Percentiles rank a stretch among this genome's conserved stretches.
phyloP scores from a whole-genome alignment of 2,797 vertebrate genomes.

The Epinephelus awoara region DNA sequence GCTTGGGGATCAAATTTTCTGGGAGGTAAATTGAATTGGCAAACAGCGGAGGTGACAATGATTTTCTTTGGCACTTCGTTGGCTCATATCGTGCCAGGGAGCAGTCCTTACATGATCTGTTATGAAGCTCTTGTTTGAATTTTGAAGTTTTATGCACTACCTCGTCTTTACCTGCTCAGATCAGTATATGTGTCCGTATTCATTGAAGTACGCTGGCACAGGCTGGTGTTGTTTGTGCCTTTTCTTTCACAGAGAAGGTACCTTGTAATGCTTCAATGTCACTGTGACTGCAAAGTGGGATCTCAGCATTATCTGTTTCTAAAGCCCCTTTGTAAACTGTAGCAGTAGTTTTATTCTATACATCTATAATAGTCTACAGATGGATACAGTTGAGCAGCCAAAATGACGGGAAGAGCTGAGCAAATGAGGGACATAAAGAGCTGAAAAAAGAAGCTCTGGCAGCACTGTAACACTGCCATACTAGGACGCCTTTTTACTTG shows the following conservation, averaged over 20 bases:
- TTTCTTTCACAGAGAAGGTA: not conserved
- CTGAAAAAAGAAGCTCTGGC: constrained; percentile 47
- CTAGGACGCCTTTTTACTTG: constrained; percentile 45
- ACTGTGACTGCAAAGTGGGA: constrained; percentile 21
- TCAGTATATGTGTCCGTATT: not conserved
- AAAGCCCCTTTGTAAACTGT: constrained; percentile 38
- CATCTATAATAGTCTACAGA: constrained; percentile 32
- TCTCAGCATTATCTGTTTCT: constrained; percentile 34
- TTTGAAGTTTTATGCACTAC: constrained; percentile 6
- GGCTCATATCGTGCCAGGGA: constrained; percentile 40
- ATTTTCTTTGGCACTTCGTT: constrained; percentile 72
- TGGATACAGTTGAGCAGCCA: constrained; percentile 41
- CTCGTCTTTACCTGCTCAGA: constrained; percentile 9
- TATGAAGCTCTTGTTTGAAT: constrained; percentile 41
- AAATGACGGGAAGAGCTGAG: constrained; percentile 50
- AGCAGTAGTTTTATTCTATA: constrained; percentile 25
- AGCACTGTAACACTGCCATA: constrained; percentile 32
- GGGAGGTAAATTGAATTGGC: constrained; percentile 80
- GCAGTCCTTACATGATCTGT: constrained; percentile 29
- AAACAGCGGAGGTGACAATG: constrained; percentile 68
- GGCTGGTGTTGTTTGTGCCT: not conserved
- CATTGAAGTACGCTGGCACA: not conserved
- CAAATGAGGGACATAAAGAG: constrained; percentile 56
- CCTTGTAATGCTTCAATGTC: constrained; percentile 18
- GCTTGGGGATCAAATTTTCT: constrained; percentile 75